Percentiles rank a stretch among this genome's conserved stretches.
phyloP scores from a whole-genome alignment of 2,113 vertebrate genomes.

The Dipodomys stephensi region DNA sequence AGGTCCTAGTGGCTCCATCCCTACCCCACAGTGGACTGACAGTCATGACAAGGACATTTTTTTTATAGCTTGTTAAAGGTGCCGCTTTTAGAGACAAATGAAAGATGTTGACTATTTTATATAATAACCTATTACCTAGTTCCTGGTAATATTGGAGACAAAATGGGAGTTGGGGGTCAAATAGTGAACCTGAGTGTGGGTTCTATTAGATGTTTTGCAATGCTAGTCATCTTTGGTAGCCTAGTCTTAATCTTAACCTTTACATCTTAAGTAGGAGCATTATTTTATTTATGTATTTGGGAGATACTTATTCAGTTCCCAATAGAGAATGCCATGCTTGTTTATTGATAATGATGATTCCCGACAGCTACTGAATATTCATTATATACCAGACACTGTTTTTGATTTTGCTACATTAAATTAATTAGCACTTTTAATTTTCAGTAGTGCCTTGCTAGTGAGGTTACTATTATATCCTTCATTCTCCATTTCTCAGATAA shows the following conservation, averaged over 20 bases:
- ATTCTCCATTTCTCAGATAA: not conserved
- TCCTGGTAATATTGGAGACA: not conserved
- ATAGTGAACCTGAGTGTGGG: not conserved
- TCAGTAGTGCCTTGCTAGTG: not conserved
- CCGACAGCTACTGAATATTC: not conserved
- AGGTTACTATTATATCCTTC: not conserved
- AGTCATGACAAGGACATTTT: not conserved
- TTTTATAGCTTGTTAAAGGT: not conserved
- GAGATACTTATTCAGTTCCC: not conserved
- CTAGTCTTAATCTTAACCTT: not conserved
- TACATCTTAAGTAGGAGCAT: not conserved
- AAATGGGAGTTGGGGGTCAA: not conserved
- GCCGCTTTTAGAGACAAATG: not conserved
- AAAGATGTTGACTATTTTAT: not conserved
- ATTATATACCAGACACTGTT: not conserved
- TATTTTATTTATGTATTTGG: not conserved
- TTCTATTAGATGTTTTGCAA: not conserved
- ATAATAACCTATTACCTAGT: not conserved
- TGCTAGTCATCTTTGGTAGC: not conserved
- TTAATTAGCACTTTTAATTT: not conserved
- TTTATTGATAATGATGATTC: not conserved
- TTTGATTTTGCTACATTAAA: not conserved
- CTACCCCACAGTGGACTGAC: rapidly evolving
- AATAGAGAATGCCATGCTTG: not conserved
- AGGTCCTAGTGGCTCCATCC: not conserved